Base-by-base conservation (phyloP, 2,113 vertebrate species). In the Forbesichthys papilliferus region DNA sequence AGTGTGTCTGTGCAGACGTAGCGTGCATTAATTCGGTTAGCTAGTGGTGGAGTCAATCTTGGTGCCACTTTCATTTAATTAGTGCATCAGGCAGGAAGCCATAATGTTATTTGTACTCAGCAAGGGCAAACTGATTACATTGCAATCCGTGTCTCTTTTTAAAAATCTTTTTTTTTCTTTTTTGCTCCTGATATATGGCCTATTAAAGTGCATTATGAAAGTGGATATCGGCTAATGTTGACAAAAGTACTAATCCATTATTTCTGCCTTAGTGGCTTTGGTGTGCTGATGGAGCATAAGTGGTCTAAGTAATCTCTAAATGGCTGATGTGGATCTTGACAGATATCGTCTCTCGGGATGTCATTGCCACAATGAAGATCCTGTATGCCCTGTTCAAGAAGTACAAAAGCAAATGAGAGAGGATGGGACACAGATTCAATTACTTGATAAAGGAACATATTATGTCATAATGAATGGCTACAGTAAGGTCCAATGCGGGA, bases 261-360 rank as follows among this genome's bases (percentile, higher is more conserved):
- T 68, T 36, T 7, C 61, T 74, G 69, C 72, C 33, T 68, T 69
- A 49, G 27, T 55, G 80, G 34, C 52, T 77, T 51, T 2, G 33
- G 18, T 61, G 14, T 53, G 59, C 68, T 81, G 70, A 71, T 48
- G 56, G 27, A 62, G 42, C 59, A 51, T 68, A 64, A 61, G 60
- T 51, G 10, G 36, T 42, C 11, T 34, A 49, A 74, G 66, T 60
- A 59, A 18, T 9, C 20, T 34, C 55, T 68, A 9, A 66, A 58
- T 65, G 57, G 76, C 49, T 77, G 58, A 66, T 83, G 20, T 84
- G 36, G 78, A 55, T 79, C 20, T 75, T 60, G 9, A 72, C 92
- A 99, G 97, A 96, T 89, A 92, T 98, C 0, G 93, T 96, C 71
- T 95, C 93, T 0, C 90, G 93, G 88, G 94, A 98, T 12, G 0